Evolutionary conservation across 64 coral and sea anemone species (phyloP).

Genomic region (Montipora foliosa): DNA sequence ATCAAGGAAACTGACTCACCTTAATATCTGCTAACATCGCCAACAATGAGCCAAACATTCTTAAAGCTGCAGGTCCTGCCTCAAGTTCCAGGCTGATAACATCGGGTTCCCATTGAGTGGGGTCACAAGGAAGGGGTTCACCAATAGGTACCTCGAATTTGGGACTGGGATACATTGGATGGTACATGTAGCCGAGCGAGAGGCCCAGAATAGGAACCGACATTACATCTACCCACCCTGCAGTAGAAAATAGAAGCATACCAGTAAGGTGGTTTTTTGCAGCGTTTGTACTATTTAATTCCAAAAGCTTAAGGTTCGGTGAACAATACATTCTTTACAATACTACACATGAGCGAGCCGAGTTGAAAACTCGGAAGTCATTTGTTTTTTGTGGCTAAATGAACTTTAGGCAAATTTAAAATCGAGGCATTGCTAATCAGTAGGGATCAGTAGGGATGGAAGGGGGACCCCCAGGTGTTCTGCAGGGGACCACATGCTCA

Average conservation of each 20-base stretch:
- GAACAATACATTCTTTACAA: too few relatives aligned
- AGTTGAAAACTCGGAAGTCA: too few relatives aligned
- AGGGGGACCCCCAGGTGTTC: too few relatives aligned
- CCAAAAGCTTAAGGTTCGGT: too few relatives aligned
- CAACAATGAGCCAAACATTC: conserved; percentile 85
- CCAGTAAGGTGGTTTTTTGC: background rate
- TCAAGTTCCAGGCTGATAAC: conserved; percentile 96
- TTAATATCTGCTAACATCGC: conserved; percentile 83
- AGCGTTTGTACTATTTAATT: too few relatives aligned
- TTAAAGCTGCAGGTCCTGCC: conserved; percentile 86
- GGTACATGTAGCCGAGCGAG: conserved; percentile 91
- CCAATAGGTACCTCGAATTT: conserved; percentile 70
- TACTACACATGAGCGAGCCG: too few relatives aligned
- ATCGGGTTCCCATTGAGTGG: conserved; percentile 86
- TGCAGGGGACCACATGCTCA: too few relatives aligned
- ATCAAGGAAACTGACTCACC: conserved; percentile 29
- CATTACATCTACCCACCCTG: conserved; percentile 95
- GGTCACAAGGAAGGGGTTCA: conserved; percentile 66
- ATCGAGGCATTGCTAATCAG: too few relatives aligned
- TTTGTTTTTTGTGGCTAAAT: too few relatives aligned
- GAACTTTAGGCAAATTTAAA: too few relatives aligned
- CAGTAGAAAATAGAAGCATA: background rate
- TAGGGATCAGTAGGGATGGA: too few relatives aligned
- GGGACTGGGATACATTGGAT: conserved; percentile 80
- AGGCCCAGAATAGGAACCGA: conserved; percentile 87